These are phyloP conservation scores for Uromys caudimaculatus DNA, from an alignment of 2,797 vertebrate species.

Conservation along the genomic window DNA sequence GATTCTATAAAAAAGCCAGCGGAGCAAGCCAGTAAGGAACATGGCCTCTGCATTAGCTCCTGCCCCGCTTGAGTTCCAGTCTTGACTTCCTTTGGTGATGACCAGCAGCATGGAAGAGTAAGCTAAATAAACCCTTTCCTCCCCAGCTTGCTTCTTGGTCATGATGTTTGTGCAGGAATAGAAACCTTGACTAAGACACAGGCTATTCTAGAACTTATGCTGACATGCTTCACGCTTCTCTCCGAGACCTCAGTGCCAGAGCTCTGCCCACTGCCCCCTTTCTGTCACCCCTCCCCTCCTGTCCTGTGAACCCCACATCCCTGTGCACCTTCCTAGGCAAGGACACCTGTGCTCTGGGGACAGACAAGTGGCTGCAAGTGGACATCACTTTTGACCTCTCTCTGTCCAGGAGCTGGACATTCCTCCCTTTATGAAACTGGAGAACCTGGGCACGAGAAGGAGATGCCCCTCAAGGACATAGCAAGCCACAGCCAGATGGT, in stretches of 20 bases:
- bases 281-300: not conserved
- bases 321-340: not conserved
- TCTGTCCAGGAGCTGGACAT: not conserved
- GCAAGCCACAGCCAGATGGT: not conserved
- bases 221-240: not conserved
- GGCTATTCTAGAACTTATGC: not conserved
- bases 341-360: not conserved
- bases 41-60: not conserved
- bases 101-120: not conserved
- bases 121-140: not conserved
- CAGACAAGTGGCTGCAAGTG: too few relatives aligned
- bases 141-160: not conserved
- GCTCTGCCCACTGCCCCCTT: not conserved
- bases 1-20: not conserved
- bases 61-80: not conserved
- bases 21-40: not conserved
- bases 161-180: not conserved
- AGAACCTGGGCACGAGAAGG: not conserved
- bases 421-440: not conserved
- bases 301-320: not conserved
- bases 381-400: not conserved
- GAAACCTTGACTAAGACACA: not conserved
- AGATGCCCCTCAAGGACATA: too few relatives aligned
- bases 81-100: not conserved
- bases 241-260: not conserved